Evolutionary conservation across 2,797 vertebrate genomes (phyloP).

Genomic region (Numenius phaeopus): DNA sequence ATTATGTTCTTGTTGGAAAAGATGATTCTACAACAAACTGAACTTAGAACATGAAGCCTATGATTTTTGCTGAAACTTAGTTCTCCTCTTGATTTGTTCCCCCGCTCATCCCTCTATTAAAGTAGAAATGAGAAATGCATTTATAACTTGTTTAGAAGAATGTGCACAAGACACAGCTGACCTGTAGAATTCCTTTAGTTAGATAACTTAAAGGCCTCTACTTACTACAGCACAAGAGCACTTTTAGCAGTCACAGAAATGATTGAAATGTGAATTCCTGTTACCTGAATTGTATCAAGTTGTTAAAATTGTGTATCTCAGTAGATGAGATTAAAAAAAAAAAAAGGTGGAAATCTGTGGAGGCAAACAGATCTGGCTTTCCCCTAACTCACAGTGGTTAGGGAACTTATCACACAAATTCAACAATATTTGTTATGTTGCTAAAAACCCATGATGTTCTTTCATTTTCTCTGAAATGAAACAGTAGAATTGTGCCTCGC

Average conservation of each 20-base stretch:
- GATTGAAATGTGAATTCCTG: conserved; percentile 75
- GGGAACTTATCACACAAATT: not conserved
- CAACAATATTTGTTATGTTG: not conserved
- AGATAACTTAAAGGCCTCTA: not conserved
- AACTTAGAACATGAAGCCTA: conserved; percentile 13
- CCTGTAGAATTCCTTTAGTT: conserved; percentile 11
- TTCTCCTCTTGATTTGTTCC: not conserved
- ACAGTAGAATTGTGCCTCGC: not conserved
- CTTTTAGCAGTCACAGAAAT: conserved; percentile 60
- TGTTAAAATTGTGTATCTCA: conserved; percentile 26
- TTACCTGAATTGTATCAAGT: conserved; percentile 68
- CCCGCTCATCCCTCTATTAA: not conserved
- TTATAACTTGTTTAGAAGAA: conserved; percentile 1
- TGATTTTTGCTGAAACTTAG: conserved; percentile 15
- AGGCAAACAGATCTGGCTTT: conserved; percentile 2
- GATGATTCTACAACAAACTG: conserved; percentile 15
- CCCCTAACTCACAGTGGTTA: not conserved
- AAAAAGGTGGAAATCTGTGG: not conserved
- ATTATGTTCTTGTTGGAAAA: conserved; percentile 46
- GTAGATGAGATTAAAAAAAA: not conserved
- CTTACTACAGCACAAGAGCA: conserved; percentile 53
- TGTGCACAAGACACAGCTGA: not conserved
- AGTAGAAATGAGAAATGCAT: not conserved
- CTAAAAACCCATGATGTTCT: not conserved
- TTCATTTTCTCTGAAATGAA: conserved; percentile 5